Evolutionary conservation across 2,797 vertebrate genomes (phyloP).

Genomic region (Oreochromis grahami): DNA sequence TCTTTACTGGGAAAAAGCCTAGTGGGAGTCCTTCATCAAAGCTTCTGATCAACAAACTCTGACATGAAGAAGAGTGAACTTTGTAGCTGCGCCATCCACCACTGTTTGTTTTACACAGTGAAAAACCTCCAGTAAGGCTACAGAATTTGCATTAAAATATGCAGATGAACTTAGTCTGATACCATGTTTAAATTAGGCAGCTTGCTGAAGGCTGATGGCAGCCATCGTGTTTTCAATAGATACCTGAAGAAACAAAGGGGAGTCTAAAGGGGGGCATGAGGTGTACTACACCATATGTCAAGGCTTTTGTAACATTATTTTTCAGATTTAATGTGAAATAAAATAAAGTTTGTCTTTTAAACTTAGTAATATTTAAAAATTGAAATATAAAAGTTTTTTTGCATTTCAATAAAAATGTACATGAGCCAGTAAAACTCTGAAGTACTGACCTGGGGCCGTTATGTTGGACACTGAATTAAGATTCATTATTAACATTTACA

Average conservation of each 20-base stretch:
- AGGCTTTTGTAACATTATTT: neutral
- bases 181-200: rapidly evolving
- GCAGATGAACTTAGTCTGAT: neutral
- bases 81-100: neutral
- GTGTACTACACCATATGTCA: neutral
- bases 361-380: neutral
- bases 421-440: neutral
- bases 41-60: neutral
- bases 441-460: neutral
- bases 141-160: neutral
- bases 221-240: neutral
- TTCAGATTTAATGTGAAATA: neutral
- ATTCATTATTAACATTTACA: neutral
- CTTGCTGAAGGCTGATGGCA: neutral
- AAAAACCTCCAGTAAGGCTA: neutral
- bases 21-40: neutral
- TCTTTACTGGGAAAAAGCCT: neutral
- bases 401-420: neutral
- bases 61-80: neutral
- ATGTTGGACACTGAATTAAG: neutral
- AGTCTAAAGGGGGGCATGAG: neutral
- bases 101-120: neutral
- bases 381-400: neutral
- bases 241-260: neutral
- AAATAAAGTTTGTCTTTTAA: neutral